phyloP scores from a whole-genome alignment of 2,113 vertebrate genomes.

The Anarhynchus alexandrinus region DNA sequence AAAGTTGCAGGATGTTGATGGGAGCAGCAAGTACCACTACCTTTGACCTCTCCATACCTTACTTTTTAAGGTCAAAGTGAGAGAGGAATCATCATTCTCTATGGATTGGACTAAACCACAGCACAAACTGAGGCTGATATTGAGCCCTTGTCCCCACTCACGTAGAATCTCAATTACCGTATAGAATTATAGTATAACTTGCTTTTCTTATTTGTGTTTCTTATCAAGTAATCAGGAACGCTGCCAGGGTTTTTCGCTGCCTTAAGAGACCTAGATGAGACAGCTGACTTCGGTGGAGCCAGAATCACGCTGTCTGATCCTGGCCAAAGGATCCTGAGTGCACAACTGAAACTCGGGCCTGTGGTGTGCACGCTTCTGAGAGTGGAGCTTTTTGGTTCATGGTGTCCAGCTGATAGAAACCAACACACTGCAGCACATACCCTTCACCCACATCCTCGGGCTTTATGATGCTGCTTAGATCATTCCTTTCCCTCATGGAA shows the following conservation, averaged over 20 bases:
- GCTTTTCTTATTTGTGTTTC: background rate
- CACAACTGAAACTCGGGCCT: rapidly evolving
- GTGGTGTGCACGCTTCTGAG: rapidly evolving
- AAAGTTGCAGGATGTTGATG: background rate
- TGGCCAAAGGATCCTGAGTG: background rate
- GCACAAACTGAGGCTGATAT: background rate
- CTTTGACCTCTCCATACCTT: background rate
- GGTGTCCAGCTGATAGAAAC: background rate
- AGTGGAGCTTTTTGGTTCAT: background rate
- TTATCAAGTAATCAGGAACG: background rate
- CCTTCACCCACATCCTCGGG: background rate
- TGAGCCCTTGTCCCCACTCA: background rate
- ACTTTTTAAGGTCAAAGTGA: background rate
- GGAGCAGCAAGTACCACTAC: background rate
- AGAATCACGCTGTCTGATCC: background rate
- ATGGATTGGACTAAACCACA: background rate
- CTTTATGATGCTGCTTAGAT: background rate
- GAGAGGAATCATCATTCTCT: background rate
- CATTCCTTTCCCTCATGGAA: background rate
- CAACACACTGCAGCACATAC: rapidly evolving
- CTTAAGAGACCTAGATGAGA: background rate
- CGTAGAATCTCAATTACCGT: background rate
- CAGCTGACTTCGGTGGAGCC: background rate
- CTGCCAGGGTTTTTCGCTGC: background rate
- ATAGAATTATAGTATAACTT: background rate